Conservation (phyloP, 2,113 vertebrate genomes). For the Leptobrachium leishanense region DNA sequence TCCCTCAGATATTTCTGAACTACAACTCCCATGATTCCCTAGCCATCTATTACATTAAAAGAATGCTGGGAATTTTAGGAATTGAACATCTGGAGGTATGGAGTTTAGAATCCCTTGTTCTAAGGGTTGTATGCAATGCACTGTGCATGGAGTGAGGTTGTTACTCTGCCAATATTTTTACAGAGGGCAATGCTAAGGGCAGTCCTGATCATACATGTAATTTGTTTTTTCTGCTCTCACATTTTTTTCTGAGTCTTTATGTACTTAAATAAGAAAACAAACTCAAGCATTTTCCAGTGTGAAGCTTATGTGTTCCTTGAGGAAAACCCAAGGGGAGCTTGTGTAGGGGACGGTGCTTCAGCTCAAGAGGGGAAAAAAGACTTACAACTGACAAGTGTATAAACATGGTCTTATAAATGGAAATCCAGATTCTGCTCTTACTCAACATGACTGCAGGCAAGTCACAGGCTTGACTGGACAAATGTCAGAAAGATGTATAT, state of each 20-base stretch:
- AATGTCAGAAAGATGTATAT: slow-evolving; percentile 68
- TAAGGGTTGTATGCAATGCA: too few relatives aligned
- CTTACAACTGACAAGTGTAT: slow-evolving; percentile 61
- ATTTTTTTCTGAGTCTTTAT: slow-evolving; percentile 33
- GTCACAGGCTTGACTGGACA: slow-evolving; percentile 57
- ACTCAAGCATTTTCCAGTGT: slow-evolving; percentile 27
- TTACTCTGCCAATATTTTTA: too few relatives aligned
- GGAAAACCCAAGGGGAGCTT: slow-evolving; percentile 1
- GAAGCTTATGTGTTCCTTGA: slow-evolving; percentile 6
- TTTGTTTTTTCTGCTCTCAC: slow-evolving; percentile 23
- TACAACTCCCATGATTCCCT: too few relatives aligned
- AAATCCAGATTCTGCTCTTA: slow-evolving; percentile 53
- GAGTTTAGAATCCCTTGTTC: too few relatives aligned
- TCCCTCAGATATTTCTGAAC: too few relatives aligned
- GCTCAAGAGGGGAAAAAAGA: slow-evolving; percentile 61
- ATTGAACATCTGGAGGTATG: too few relatives aligned
- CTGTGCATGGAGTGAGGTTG: too few relatives aligned
- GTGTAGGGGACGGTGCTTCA: slow-evolving; percentile 49
- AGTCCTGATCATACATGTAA: slow-evolving; percentile 29
- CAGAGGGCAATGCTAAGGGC: too few relatives aligned
- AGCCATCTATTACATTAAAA: too few relatives aligned
- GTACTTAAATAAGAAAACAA: slow-evolving; percentile 46
- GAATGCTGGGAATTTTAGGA: too few relatives aligned
- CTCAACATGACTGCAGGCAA: slow-evolving; percentile 60
- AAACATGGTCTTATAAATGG: slow-evolving; percentile 55